Evolutionary conservation across 1,140 invertebrate species (phyloP), one percentile per base, ranked within the genome.

Genomic region (Orius laevigatus): DNA sequence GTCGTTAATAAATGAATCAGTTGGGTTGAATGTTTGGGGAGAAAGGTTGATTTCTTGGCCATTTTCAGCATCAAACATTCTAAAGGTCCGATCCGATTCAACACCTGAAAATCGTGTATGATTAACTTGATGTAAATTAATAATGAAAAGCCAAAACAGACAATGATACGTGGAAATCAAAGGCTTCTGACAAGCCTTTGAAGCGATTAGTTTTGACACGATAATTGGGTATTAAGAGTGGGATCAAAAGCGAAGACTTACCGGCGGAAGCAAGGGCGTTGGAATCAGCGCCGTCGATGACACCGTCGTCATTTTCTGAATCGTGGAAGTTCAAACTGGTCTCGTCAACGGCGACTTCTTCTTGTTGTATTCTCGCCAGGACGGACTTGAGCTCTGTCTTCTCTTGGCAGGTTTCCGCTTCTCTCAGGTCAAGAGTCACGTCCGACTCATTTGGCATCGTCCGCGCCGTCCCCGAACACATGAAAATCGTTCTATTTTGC

Each of bases 1-100:
- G 67, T 78, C 75, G 66, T 75, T 75, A 65, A 75, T 72, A 62
- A 79, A 76, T 61, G 74, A 70, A 63, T 79, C 75, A 50, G 75
- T 69, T 52, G 73, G 70, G 55, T 74, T 76, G 53, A 78, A 77
- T 6, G 75, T 72, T 60, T 79, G 75, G 49, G 78, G 76, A 48
- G 78, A 80, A 57, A 81, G 62, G 44, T 75, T 76, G 55, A 78
- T 66, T 58, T 78, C 78, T 58, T 76, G 75, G 40, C 75, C 75
- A 50, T 68, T 71, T 51, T 78, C 78, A 53, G 77, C 76, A 65
- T 81, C 79, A 62, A 81, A 79, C 57, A 81, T 25, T 25, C 25
- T 25, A 25, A 25, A 25, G 63, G 60, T 79, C 77, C 63, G 78
- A 75, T 12, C 57, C 56, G 34, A 59, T 49, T 11, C 55, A 50